A percentile compares a stretch with the other conserved stretches of the same genome.
These are phyloP conservation scores for Chouioia cunea DNA, from an alignment of 2,888 invertebrate species.

Conservation along the genomic window DNA sequence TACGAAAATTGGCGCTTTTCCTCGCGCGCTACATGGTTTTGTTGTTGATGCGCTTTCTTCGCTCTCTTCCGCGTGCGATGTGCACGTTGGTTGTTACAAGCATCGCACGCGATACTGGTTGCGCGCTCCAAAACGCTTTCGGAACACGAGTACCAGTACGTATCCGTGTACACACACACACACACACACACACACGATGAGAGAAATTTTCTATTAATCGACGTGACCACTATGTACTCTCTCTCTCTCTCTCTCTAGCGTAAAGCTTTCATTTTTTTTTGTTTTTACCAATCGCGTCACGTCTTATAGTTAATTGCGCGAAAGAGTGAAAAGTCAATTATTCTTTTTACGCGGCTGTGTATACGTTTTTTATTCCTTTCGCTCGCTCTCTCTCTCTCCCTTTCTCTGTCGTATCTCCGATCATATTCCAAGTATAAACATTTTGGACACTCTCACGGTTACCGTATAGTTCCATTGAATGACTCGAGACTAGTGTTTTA, in stretches of 20 bases:
- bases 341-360: background rate
- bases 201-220: slow-evolving; percentile 31
- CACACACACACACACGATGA: too few species aligned
- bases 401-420: too few species aligned
- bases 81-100: background rate
- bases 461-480: too few species aligned
- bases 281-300: slow-evolving; percentile 20
- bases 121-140: slow-evolving; percentile 43
- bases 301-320: slow-evolving; percentile 15
- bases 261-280: background rate
- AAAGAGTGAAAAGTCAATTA: slow-evolving; percentile 11
- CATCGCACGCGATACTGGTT: background rate
- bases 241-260: background rate
- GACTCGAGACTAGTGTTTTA: too few species aligned
- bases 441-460: too few species aligned
- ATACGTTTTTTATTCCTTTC: background rate
- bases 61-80: slow-evolving; percentile 16
- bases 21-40: slow-evolving; percentile 1
- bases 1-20: slow-evolving; percentile 17
- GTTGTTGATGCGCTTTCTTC: slow-evolving; percentile 40
- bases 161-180: too few species aligned
- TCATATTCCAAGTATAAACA: too few species aligned
- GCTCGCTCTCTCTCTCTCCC: background rate
- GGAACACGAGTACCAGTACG: too few species aligned
- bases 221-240: background rate